Percentiles rank a stretch among this genome's conserved stretches.
Evolutionary conservation across 2,113 vertebrate genomes (phyloP).

Genomic region (Delphinus delphis): DNA sequence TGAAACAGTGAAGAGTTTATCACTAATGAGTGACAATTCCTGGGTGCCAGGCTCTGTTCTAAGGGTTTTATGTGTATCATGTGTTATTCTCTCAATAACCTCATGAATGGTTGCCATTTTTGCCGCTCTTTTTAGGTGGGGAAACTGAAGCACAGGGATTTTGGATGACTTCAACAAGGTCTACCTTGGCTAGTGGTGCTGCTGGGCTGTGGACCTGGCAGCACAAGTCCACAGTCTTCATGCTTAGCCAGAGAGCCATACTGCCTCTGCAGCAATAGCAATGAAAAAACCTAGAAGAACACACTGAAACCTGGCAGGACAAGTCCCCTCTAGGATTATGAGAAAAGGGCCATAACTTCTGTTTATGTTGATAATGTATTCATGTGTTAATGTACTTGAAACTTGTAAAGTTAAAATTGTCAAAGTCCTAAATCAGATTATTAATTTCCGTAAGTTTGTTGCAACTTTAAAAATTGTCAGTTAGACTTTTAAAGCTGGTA

Average conservation of each 20-base stretch:
- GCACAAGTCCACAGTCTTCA: not conserved
- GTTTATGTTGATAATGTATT: not conserved
- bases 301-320: not conserved
- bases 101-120: not conserved
- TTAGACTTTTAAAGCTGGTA: not conserved
- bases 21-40: not conserved
- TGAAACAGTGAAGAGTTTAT: slow-evolving; percentile 5
- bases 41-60: not conserved
- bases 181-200: not conserved
- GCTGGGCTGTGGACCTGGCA: not conserved
- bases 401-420: not conserved
- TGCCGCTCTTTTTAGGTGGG: not conserved
- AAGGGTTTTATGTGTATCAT: not conserved
- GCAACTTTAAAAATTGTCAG: not conserved
- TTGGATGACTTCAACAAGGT: not conserved
- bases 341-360: not conserved
- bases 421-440: not conserved
- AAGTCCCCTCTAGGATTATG: not conserved
- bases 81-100: not conserved
- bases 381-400: not conserved
- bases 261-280: not conserved
- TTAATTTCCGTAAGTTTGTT: slow-evolving; percentile 29
- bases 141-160: not conserved
- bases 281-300: not conserved
- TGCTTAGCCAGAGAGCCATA: not conserved